Conservation (phyloP, 2,888 invertebrate species). For the Dendrolimus pini region DNA sequence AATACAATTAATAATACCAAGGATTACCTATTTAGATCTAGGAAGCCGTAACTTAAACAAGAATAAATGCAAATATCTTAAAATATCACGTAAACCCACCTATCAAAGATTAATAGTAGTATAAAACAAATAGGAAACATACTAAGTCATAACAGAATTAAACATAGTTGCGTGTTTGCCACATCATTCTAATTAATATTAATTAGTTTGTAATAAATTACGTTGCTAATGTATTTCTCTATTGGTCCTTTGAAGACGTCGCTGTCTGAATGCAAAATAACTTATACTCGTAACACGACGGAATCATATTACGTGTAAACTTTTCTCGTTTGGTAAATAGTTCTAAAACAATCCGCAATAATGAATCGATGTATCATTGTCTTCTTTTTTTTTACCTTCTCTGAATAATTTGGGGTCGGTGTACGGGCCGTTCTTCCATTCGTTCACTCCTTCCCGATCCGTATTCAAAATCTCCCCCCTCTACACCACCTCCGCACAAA, state of each 20-base stretch:
- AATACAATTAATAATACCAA: too few relatives aligned
- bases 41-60: neutral
- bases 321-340: too few relatives aligned
- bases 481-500: too few relatives aligned
- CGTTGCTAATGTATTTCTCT: neutral
- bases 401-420: too few relatives aligned
- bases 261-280: neutral
- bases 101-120: neutral
- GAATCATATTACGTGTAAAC: too few relatives aligned
- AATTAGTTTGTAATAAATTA: neutral
- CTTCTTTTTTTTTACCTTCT: too few relatives aligned
- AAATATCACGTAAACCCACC: neutral
- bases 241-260: neutral
- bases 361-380: too few relatives aligned
- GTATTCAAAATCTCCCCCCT: too few relatives aligned
- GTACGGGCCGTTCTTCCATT: too few relatives aligned
- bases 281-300: neutral
- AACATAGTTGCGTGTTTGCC: neutral
- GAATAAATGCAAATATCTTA: neutral
- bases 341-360: too few relatives aligned
- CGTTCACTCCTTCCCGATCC: too few relatives aligned
- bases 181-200: slow-evolving; percentile 4
- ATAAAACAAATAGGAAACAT: neutral
- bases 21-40: too few relatives aligned
- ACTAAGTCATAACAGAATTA: slow-evolving; percentile 6